These are phyloP conservation scores for Pavo muticus DNA, from an alignment of 2,113 vertebrate genomes.

Conservation along the genomic window DNA sequence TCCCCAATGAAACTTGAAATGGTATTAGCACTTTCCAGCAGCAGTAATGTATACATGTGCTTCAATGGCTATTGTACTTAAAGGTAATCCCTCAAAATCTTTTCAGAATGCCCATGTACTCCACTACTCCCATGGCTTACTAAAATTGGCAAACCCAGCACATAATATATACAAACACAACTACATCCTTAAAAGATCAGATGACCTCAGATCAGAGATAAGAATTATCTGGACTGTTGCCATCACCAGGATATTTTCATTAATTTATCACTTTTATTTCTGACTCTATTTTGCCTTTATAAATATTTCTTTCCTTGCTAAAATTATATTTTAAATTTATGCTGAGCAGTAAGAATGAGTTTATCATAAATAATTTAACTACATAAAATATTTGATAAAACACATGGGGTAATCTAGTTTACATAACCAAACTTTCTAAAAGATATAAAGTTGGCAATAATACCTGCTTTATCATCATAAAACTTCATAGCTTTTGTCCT, in stretches of 20 bases:
- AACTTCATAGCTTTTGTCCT: slow-evolving; percentile 18
- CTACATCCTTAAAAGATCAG: neutral
- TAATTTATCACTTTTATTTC: slow-evolving; percentile 43
- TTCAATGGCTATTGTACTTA: neutral
- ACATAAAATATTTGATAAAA: slow-evolving; percentile 43
- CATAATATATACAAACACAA: neutral
- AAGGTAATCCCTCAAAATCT: neutral
- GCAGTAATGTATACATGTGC: neutral
- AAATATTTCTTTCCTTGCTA: slow-evolving; percentile 49
- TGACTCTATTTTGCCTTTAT: slow-evolving; percentile 26
- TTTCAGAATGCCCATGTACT: neutral
- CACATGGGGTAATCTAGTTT: slow-evolving; percentile 8
- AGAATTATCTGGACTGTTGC: neutral
- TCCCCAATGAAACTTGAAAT: neutral
- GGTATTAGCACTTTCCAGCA: neutral
- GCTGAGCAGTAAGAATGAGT: slow-evolving; percentile 25
- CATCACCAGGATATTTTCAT: slow-evolving; percentile 6
- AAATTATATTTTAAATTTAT: slow-evolving; percentile 55
- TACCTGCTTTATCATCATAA: slow-evolving; percentile 47
- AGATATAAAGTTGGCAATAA: neutral
- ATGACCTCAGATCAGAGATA: neutral
- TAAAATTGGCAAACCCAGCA: neutral
- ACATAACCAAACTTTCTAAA: slow-evolving; percentile 16
- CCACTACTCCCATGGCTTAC: neutral
- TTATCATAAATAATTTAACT: slow-evolving; percentile 30